Evolutionary conservation across 1,140 invertebrate genomes (phyloP).

Genomic region (Saccostrea echinata): DNA sequence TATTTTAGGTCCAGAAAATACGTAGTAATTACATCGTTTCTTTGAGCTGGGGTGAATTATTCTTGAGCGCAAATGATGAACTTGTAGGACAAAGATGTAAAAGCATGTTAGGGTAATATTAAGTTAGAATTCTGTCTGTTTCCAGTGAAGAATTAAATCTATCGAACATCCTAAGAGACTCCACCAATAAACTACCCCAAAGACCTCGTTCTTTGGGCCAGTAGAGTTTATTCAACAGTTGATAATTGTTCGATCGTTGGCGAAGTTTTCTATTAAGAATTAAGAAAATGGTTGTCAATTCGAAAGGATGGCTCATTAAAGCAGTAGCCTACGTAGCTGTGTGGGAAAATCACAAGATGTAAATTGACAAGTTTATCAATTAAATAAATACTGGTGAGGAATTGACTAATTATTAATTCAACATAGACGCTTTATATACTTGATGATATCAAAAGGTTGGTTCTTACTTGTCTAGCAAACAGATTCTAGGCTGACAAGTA

Average conservation of each 20-base stretch:
- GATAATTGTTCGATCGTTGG: not conserved
- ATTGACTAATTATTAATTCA: not conserved
- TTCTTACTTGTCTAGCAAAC: not conserved
- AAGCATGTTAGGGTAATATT: not conserved
- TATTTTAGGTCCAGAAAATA: not conserved
- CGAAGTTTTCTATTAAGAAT: not conserved
- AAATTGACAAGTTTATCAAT: conserved; percentile 22
- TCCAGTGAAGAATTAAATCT: not conserved
- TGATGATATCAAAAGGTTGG: not conserved
- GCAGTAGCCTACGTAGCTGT: not conserved
- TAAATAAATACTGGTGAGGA: not conserved
- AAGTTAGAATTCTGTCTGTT: not conserved
- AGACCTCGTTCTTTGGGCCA: conserved; percentile 5
- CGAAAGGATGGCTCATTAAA: not conserved
- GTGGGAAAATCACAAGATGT: not conserved
- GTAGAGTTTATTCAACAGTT: not conserved
- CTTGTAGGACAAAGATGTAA: not conserved
- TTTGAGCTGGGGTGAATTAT: not conserved
- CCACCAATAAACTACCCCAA: not conserved
- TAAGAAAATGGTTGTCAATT: not conserved
- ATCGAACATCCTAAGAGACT: not conserved
- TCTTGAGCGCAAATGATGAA: not conserved
- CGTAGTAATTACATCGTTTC: not conserved
- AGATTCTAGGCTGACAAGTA: not conserved
- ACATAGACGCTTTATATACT: not conserved